phyloP scores from a whole-genome alignment of 2,113 vertebrate species.

The Herpailurus yagouaroundi region DNA sequence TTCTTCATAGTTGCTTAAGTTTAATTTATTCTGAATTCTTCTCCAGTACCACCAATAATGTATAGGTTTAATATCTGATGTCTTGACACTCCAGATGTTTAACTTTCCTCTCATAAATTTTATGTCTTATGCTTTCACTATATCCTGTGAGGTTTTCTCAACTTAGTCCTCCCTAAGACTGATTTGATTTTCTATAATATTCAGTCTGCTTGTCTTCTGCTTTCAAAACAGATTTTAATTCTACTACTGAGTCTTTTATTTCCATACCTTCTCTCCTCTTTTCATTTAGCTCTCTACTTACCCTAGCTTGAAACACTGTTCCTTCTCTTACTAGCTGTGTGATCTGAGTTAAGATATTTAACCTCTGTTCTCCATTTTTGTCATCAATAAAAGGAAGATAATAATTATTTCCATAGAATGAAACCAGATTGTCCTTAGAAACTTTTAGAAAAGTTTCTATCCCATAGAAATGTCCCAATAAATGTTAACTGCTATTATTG shows the following conservation, averaged over 20 bases:
- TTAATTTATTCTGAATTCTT: not conserved
- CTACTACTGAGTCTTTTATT: not conserved
- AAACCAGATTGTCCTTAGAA: not conserved
- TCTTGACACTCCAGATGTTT: not conserved
- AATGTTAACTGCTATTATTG: not conserved
- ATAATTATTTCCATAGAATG: not conserved
- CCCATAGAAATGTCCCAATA: not conserved
- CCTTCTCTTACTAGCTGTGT: not conserved
- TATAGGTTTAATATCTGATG: not conserved
- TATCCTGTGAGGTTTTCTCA: not conserved
- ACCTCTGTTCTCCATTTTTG: not conserved
- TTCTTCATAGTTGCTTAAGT: not conserved
- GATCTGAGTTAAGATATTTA: not conserved
- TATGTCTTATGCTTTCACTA: not conserved
- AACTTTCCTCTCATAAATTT: not conserved
- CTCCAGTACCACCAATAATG: not conserved
- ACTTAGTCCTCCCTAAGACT: not conserved
- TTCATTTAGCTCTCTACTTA: not conserved
- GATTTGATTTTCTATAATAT: not conserved
- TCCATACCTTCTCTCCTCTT: not conserved
- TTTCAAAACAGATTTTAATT: not conserved
- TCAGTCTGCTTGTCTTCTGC: not conserved
- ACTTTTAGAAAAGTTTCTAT: not conserved
- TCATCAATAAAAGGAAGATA: not conserved
- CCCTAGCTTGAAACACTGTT: not conserved